phyloP scores from a whole-genome alignment of 2,113 vertebrate genomes.

The Serinus canaria region DNA sequence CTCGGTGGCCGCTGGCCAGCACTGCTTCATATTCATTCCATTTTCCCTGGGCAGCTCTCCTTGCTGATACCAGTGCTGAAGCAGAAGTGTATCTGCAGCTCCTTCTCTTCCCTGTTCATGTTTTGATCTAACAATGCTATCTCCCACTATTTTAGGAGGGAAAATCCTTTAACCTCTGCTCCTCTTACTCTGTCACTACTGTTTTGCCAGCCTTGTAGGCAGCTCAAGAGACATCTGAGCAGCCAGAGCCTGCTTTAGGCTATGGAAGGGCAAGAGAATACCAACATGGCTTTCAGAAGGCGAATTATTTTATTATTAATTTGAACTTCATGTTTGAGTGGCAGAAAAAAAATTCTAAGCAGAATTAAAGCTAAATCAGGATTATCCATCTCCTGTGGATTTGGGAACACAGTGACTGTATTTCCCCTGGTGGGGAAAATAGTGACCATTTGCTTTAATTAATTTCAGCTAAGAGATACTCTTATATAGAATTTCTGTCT shows the following conservation, averaged over 20 bases:
- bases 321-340: not conserved
- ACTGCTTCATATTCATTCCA: rapidly evolving
- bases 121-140: not conserved
- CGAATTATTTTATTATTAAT: not conserved
- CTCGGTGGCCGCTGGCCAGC: rapidly evolving
- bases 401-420: not conserved
- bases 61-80: not conserved
- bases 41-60: not conserved
- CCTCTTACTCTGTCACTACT: not conserved
- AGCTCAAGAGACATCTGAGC: not conserved
- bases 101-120: not conserved
- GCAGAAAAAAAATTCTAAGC: not conserved
- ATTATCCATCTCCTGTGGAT: not conserved
- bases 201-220: not conserved
- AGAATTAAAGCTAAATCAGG: not conserved
- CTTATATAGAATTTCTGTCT: not conserved
- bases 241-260: not conserved
- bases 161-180: not conserved
- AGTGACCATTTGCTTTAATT: not conserved
- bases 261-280: not conserved
- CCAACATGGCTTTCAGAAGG: not conserved
- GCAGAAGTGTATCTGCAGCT: not conserved
- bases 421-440: not conserved
- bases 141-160: not conserved
- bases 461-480: not conserved